These are phyloP conservation scores for Cyanoderma ruficeps DNA, from an alignment of 2,113 vertebrate species.

Conservation along the genomic window DNA sequence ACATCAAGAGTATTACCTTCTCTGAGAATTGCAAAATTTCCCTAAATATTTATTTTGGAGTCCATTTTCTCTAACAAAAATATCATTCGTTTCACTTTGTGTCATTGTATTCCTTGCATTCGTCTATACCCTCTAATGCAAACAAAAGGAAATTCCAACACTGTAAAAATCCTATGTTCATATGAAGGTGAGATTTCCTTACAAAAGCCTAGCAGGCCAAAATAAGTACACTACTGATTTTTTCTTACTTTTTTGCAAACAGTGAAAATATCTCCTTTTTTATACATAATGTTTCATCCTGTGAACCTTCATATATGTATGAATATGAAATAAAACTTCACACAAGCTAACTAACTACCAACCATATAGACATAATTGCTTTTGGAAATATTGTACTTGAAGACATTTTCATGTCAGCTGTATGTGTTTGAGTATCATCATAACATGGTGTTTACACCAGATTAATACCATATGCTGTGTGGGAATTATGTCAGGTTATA, in stretches of 20 bases:
- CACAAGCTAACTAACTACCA: not conserved
- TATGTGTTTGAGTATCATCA: constrained; percentile 62
- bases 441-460: constrained; percentile 67
- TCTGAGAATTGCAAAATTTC: not conserved
- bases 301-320: not conserved
- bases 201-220: not conserved
- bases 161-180: not conserved
- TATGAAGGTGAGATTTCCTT: not conserved
- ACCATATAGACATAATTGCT: constrained; percentile 30
- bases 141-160: constrained; percentile 14
- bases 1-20: not conserved
- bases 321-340: constrained; percentile 17
- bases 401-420: constrained; percentile 65
- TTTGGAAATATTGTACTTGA: constrained; percentile 62
- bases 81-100: not conserved
- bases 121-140: not conserved
- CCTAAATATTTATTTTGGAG: not conserved
- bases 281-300: not conserved
- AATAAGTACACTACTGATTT: not conserved
- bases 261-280: not conserved
- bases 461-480: constrained; percentile 72
- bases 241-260: not conserved
- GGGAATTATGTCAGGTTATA: constrained; percentile 69
- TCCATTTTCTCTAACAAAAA: not conserved
- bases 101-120: not conserved